Conservation (phyloP, 2,888 invertebrate genomes). For the Dermolepida albohirtum region DNA sequence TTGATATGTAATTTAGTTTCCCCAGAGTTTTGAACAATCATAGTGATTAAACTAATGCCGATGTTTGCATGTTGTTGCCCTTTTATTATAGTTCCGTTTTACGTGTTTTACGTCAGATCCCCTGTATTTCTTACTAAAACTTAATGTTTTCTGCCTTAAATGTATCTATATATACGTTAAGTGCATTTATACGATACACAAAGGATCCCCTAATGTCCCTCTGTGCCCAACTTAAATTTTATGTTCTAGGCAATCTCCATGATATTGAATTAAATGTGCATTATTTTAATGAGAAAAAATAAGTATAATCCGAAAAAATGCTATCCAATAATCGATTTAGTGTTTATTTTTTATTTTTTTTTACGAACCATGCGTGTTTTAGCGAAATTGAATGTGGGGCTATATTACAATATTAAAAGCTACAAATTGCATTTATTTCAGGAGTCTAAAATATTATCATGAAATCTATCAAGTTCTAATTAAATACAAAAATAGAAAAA, state of each 20-base stretch:
- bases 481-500: too few species aligned
- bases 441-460: too few species aligned
- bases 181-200: constrained; percentile 17
- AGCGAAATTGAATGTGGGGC: too few species aligned
- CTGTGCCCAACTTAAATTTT: constrained; percentile 14
- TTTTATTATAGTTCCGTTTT: constrained; percentile 48
- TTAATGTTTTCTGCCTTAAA: constrained; percentile 32
- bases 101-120: constrained; percentile 33
- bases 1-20: constrained; percentile 60
- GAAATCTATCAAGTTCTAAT: too few species aligned
- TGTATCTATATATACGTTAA: constrained; percentile 10
- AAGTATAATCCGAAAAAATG: constrained; percentile 22
- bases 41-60: constrained; percentile 59
- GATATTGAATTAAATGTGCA: constrained; percentile 36
- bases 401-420: too few species aligned
- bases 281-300: constrained; percentile 33
- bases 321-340: constrained; percentile 23
- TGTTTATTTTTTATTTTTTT: background rate
- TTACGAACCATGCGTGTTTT: background rate
- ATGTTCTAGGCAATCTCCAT: constrained; percentile 1
- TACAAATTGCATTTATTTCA: too few species aligned
- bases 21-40: constrained; percentile 58
- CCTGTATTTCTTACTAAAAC: constrained; percentile 23
- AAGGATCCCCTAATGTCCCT: constrained; percentile 1
- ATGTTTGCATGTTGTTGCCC: constrained; percentile 56